Percentiles rank a stretch among this genome's conserved stretches.
These are phyloP conservation scores for Naso thynnoides DNA, from an alignment of 2,797 vertebrate species.

Conservation along the genomic window DNA sequence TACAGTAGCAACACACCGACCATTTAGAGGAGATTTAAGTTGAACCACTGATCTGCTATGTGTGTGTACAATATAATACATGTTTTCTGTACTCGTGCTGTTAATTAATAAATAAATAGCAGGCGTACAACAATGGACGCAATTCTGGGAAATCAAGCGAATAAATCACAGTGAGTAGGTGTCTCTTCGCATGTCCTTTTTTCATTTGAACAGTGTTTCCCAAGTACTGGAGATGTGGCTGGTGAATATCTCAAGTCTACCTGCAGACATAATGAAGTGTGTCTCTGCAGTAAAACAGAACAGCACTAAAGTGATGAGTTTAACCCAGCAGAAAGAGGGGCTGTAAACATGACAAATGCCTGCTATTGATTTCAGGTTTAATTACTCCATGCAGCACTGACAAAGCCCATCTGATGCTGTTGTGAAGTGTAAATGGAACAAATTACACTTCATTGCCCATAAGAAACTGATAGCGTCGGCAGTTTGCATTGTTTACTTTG, in stretches of 20 bases:
- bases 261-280: constrained; percentile 99
- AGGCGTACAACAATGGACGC: constrained; percentile 73
- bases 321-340: constrained; percentile 99
- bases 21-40: constrained; percentile 9
- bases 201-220: constrained; percentile 92
- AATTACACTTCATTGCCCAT: constrained; percentile 99
- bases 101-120: constrained; percentile 64
- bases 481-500: constrained; percentile 99
- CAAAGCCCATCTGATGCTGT: constrained; percentile 99
- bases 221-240: constrained; percentile 91
- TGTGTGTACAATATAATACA: constrained; percentile 15
- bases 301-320: constrained; percentile 99
- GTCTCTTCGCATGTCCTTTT: constrained; percentile 88
- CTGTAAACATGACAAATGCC: constrained; percentile 99
- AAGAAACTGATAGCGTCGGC: constrained; percentile 99
- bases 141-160: constrained; percentile 85
- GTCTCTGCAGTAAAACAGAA: constrained; percentile 99
- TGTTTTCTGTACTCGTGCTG: constrained; percentile 21
- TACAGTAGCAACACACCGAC: constrained; percentile 5
- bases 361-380: constrained; percentile 99
- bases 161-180: constrained; percentile 91
- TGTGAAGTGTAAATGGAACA: constrained; percentile 99
- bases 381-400: constrained; percentile 99
- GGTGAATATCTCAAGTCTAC: constrained; percentile 98
- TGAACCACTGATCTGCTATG: constrained; percentile 23